phyloP scores from a whole-genome alignment of 53 echinoderm and acorn worm species.

The Holothuria leucospilota region DNA sequence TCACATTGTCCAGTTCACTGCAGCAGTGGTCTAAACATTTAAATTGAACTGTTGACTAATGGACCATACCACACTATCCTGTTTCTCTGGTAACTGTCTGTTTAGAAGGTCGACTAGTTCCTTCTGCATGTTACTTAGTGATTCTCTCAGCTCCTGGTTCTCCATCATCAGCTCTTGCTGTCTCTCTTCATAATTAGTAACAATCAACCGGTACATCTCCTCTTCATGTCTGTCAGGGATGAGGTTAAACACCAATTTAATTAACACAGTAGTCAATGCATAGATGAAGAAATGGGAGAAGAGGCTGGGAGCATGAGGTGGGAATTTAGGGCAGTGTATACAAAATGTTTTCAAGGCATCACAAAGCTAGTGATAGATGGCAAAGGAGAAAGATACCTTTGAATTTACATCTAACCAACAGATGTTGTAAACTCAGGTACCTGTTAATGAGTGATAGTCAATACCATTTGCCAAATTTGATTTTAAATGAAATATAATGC shows the following conservation, averaged over 20 bases:
- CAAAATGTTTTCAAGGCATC: too few species aligned
- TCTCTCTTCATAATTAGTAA: conserved; percentile 94
- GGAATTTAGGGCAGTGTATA: too few species aligned
- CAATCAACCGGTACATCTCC: conserved; percentile 91
- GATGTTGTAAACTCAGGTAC: too few species aligned
- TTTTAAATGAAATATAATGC: too few species aligned
- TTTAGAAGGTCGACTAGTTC: conserved; percentile 88
- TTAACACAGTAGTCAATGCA: not conserved
- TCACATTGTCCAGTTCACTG: too few species aligned
- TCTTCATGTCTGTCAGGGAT: conserved; percentile 73
- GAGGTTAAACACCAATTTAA: not conserved
- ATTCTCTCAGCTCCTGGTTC: conserved; percentile 89
- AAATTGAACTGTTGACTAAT: not conserved
- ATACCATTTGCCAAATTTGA: too few species aligned
- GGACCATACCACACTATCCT: conserved; percentile 47
- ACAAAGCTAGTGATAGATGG: too few species aligned
- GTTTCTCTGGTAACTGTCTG: conserved; percentile 66
- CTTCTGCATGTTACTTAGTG: conserved; percentile 91
- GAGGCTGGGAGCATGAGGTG: too few species aligned
- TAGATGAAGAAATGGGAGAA: too few species aligned
- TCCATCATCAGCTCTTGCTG: conserved; percentile 92
- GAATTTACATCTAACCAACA: too few species aligned
- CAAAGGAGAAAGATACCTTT: too few species aligned
- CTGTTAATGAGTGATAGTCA: too few species aligned
- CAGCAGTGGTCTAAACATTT: not conserved